Conservation (phyloP, 2,888 invertebrate species). For the Thereva nobilitata region DNA sequence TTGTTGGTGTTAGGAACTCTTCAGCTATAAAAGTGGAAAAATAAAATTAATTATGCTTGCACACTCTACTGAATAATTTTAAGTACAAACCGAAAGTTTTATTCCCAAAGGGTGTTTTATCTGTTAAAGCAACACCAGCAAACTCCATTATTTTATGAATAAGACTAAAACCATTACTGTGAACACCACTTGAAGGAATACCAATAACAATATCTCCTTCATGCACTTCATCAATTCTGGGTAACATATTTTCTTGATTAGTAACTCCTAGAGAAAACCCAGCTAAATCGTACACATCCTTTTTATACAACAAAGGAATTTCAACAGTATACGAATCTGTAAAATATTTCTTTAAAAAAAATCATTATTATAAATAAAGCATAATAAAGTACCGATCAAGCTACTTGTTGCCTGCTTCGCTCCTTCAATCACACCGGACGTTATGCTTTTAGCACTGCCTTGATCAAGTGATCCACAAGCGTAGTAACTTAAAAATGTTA, state of each 20-base stretch:
- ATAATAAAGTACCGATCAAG: constrained; percentile 71
- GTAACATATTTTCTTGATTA: constrained; percentile 74
- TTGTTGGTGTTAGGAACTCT: constrained; percentile 86
- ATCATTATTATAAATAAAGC: constrained; percentile 9
- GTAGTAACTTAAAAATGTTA: constrained; percentile 95
- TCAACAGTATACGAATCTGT: constrained; percentile 91
- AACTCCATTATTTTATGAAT: constrained; percentile 83
- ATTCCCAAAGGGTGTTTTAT: constrained; percentile 74
- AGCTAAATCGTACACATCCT: constrained; percentile 89
- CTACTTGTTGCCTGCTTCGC: constrained; percentile 82
- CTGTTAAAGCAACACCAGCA: constrained; percentile 67
- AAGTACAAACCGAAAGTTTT: constrained; percentile 69
- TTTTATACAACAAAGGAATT: constrained; percentile 89
- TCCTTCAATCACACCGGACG: constrained; percentile 82
- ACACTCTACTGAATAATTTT: background rate
- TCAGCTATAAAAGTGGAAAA: constrained; percentile 63
- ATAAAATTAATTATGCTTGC: constrained; percentile 28
- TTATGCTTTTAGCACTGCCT: constrained; percentile 68
- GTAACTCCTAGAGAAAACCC: constrained; percentile 96
- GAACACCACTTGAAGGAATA: constrained; percentile 88
- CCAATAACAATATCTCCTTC: constrained; percentile 85
- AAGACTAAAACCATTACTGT: constrained; percentile 96
- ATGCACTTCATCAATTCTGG: constrained; percentile 70
- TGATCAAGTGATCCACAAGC: constrained; percentile 84
- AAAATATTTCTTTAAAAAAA: constrained; percentile 39